These are phyloP conservation scores for Tetraneura akinire DNA, from an alignment of 1,140 invertebrate genomes.

Conservation along the genomic window DNA sequence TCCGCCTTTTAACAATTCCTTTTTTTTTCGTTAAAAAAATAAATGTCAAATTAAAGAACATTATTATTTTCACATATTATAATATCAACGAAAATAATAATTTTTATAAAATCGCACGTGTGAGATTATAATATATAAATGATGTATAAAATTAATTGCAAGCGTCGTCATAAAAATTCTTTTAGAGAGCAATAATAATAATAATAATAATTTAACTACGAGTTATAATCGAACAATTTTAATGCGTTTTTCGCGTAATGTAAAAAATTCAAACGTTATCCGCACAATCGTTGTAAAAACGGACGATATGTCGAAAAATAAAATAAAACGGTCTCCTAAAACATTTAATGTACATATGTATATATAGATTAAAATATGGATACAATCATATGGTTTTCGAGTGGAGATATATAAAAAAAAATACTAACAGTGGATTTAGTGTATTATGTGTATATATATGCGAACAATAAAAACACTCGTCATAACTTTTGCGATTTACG, in stretches of 20 bases:
- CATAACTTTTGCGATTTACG: neutral
- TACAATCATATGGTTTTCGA: neutral
- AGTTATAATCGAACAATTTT: neutral
- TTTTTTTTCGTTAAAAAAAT: neutral
- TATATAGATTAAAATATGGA: too few species aligned
- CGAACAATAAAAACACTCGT: constrained; percentile 4
- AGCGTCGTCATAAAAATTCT: neutral
- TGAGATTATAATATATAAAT: constrained; percentile 3
- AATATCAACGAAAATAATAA: neutral
- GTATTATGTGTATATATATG: too few species aligned
- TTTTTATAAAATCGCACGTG: neutral
- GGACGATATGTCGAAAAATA: neutral
- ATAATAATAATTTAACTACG: too few species aligned
- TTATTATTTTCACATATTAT: too few species aligned
- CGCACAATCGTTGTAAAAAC: neutral
- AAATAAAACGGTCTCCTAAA: neutral
- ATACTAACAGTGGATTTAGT: neutral
- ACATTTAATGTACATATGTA: neutral
- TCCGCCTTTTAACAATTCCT: too few species aligned
- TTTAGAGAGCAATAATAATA: neutral
- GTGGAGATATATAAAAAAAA: neutral
- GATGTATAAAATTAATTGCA: too few species aligned
- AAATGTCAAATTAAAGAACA: neutral
- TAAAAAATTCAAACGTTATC: neutral
- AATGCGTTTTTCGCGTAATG: neutral